Evolutionary conservation across 1,140 invertebrate genomes (phyloP).

Genomic region (Drosophila nigromelanica): DNA sequence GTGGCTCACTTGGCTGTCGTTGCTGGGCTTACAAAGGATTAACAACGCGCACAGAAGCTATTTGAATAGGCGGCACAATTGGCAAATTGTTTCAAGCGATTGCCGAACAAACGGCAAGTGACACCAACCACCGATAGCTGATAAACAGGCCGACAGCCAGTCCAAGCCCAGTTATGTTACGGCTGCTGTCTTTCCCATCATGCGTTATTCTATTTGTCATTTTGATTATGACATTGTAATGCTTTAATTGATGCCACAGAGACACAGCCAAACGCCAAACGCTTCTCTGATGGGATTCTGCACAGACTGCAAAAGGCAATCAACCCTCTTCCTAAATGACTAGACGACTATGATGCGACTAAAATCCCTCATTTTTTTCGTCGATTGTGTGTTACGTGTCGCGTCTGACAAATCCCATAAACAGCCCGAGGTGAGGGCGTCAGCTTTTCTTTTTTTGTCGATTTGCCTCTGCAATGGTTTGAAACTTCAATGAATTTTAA

Average conservation of each 20-base stretch:
- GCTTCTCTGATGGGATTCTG: conserved; percentile 18
- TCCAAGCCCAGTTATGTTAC: conserved; percentile 41
- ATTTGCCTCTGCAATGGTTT: conserved; percentile 17
- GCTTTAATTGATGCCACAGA: conserved; percentile 83
- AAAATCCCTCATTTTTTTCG: conserved; percentile 38
- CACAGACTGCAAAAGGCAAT: conserved; percentile 70
- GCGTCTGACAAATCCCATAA: conserved; percentile 71
- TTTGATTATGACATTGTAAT: conserved; percentile 84
- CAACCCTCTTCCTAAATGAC: conserved; percentile 60
- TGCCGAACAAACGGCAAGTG: conserved; percentile 52
- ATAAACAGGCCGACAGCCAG: background rate
- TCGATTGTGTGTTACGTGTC: conserved; percentile 33
- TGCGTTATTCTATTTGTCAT: conserved; percentile 84
- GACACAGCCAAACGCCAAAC: conserved; percentile 20
- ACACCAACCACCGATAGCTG: conserved; percentile 62
- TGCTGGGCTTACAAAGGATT: conserved; percentile 72
- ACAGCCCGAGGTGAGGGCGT: conserved; percentile 60
- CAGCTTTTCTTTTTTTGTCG: background rate
- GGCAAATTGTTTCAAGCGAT: conserved; percentile 66
- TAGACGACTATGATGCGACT: conserved; percentile 65
- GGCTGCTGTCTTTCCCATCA: conserved; percentile 79
- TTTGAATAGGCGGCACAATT: conserved; percentile 79
- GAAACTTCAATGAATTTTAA: conserved; percentile 81
- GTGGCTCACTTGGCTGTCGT: conserved; percentile 45
- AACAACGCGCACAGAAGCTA: conserved; percentile 41